Base-by-base conservation (phyloP, 2,797 vertebrate species). In the Lepilemur ruficaudatus region DNA sequence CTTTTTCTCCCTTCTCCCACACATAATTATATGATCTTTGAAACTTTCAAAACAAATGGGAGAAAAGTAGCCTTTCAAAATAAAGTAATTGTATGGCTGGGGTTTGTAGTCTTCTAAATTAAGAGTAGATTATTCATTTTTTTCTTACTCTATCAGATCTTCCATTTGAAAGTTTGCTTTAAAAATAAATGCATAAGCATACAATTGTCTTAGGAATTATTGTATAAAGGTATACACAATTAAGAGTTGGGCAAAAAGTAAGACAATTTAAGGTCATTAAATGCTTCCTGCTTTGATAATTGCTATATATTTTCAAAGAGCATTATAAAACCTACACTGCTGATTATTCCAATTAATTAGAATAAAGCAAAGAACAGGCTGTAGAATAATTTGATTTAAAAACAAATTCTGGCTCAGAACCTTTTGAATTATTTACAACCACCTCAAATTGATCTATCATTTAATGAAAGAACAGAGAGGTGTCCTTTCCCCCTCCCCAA, bases 11-110 rank as follows among this genome's bases (percentile, higher is more conserved):
- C 57, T 72, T 65, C 93, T 95, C 93, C 85, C 38, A 89, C 30
- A 95, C 0, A 0, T 46, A 98, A 98, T 96, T 92, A 92, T 73
- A 96, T 63, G 80, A 89, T 94, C 93, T 88, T 67, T 94, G 96
- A 95, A 70, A 75, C n/a, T 96, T 96, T 65, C 91, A 97, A 95
- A 98, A 96, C 78, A 97, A 95, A 96, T 83, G 59, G 38, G 41
- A 97, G 38, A 57, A 95, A 73, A 11, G 32, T 92, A 93, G 80
- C 65, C 84, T 96, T 97, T 97, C 91, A 81, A 98, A 97, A 96
- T 67, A 82, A 96, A 94, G 85, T 79, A 96, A 97, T 87, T 98
- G 63, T 69, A 92, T 59, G 17, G 32, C 23, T 91, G 50, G 52
- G n/a, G 25, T 82, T 65, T 87, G 32, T n/a, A 84, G 80, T 91